Evolutionary conservation across 1,140 invertebrate species (phyloP).

Genomic region (Yoshiicerus persimilis): DNA sequence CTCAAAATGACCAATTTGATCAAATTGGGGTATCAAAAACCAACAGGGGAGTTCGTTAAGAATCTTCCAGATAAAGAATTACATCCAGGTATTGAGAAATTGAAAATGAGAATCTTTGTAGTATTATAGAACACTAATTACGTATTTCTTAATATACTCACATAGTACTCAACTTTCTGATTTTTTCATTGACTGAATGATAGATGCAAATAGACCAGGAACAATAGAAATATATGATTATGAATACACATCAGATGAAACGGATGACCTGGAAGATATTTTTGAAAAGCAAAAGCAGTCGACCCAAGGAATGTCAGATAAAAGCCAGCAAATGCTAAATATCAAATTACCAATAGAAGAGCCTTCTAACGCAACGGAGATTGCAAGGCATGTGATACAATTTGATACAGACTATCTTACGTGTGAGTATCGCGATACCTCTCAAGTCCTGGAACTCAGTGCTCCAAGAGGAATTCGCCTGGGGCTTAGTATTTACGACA

Average conservation of each 20-base stretch:
- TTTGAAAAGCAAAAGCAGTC: background rate
- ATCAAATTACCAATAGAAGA: background rate
- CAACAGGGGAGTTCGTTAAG: constrained; percentile 42
- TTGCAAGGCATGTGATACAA: background rate
- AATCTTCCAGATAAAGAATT: constrained; percentile 28
- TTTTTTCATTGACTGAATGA: background rate
- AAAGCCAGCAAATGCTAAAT: background rate
- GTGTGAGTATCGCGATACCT: background rate
- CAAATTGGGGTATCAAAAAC: constrained; percentile 38
- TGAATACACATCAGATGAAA: background rate
- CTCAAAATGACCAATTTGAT: constrained; percentile 49
- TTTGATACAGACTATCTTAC: constrained; percentile 11
- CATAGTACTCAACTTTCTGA: background rate
- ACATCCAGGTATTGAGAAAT: constrained; percentile 11
- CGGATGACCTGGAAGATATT: background rate
- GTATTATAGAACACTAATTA: no score
- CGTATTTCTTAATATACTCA: background rate
- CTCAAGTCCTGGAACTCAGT: constrained; percentile 11
- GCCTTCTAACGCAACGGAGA: background rate
- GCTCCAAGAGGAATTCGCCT: constrained; percentile 28
- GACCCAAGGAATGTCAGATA: background rate
- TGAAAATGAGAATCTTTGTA: background rate
- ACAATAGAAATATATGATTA: constrained; percentile 21
- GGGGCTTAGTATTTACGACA: constrained; percentile 44
- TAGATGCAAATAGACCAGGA: background rate